These are phyloP conservation scores for Psylliodes chrysocephalus DNA, from an alignment of 2,888 invertebrate species.

Conservation along the genomic window DNA sequence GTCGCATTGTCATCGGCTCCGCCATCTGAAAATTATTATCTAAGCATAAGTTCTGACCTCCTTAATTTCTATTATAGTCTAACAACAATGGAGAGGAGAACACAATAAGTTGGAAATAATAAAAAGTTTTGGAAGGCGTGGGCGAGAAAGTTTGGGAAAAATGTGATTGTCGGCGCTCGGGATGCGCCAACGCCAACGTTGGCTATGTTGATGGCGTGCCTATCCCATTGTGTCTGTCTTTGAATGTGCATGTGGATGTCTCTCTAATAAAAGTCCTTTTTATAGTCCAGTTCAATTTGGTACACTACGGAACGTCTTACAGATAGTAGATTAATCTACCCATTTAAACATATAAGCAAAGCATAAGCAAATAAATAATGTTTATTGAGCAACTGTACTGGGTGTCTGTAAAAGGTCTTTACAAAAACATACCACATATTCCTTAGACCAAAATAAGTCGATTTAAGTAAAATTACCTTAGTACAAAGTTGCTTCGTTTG, in stretches of 20 bases:
- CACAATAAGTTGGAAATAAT: constrained; percentile 35
- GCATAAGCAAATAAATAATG: too few species aligned
- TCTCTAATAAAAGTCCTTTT: neutral
- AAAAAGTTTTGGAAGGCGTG: constrained; percentile 46
- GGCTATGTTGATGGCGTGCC: constrained; percentile 15
- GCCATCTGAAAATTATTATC: constrained; percentile 16
- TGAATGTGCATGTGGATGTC: constrained; percentile 16
- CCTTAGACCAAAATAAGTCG: too few species aligned
- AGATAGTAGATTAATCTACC: too few species aligned
- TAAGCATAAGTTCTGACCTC: constrained; percentile 40
- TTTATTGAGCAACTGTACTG: too few species aligned
- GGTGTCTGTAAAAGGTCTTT: too few species aligned
- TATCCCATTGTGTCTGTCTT: constrained; percentile 24
- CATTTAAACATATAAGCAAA: too few species aligned
- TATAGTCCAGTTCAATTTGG: neutral
- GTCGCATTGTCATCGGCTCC: neutral
- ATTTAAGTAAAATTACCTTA: too few species aligned
- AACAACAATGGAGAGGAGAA: constrained; percentile 46
- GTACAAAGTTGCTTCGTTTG: too few species aligned
- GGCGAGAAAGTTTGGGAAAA: constrained; percentile 48
- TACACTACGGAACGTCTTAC: too few species aligned
- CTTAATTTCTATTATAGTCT: constrained; percentile 34
- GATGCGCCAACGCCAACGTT: constrained; percentile 6
- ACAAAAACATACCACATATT: too few species aligned
- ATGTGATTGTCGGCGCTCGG: constrained; percentile 19